Evolutionary conservation across 1,140 invertebrate species (phyloP), one percentile per base, ranked within the genome.

Genomic region (Apocrypta bakeri): DNA sequence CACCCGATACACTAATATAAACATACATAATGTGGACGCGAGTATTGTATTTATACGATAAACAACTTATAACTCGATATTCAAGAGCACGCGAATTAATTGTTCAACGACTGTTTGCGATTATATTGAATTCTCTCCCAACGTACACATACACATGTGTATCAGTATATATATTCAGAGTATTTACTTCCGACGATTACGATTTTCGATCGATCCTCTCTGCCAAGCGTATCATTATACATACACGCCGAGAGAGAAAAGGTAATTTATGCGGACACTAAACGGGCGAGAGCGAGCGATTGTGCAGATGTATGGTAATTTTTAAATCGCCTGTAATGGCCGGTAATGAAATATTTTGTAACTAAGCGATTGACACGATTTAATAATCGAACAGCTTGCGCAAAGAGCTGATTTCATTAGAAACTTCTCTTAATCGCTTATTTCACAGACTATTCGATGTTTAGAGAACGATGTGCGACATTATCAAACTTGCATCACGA

Each of bases 171-270:
- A 17, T 48, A 21, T 48, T 11, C 14, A 42, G 1, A 42, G 8
- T 48, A 56, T 56, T 71, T 33, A 71, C 31, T 71, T 71, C 68
- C 68, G 68, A n/a, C 31, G 21, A 71, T 29, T 66, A 56, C 48
- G 17, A 56, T 56, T 56, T 56, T 56, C 48, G 63, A 66, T 66
- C 63, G 63, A 27, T 27, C 25, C 24, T 66, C 63, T 29, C 63
- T 64, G 1, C 12, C 48, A 56, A 56, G 48, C 48, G 48, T 56
- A 56, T 56, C 21, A 56, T 56, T 56, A 56, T n/a, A n/a, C 48
- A 9, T 9, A 37, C 33, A 4, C 33, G 33, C 33, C 14, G 48
- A 56, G 48, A 56, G 48, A 56, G 48, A 56, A 56, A n/a, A 56
- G 48, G 48, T 56, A 56, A 56, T 56, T 56, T 56, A 56, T 56